Percentiles rank a stretch among this genome's conserved stretches.
phyloP scores from a whole-genome alignment of 2,113 vertebrate species.

The Neogale vison region DNA sequence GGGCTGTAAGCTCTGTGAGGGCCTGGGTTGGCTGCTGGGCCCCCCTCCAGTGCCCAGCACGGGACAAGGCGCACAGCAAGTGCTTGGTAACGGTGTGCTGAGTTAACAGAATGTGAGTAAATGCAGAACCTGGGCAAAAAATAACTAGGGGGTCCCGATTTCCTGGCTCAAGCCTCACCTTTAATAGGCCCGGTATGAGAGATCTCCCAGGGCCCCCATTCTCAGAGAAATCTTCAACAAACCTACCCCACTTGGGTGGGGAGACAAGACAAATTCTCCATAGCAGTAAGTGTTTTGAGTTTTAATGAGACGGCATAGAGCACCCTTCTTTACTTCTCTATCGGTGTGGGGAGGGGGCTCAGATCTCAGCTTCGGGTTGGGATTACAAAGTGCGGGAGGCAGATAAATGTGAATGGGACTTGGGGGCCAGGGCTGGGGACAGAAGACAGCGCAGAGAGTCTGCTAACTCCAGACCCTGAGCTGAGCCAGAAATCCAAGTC shows the following conservation, averaged over 20 bases:
- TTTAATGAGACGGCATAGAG: not conserved
- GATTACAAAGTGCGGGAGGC: not conserved
- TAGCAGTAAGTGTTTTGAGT: not conserved
- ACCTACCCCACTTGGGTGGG: accelerated
- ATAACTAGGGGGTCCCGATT: too few relatives aligned
- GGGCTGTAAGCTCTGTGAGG: not conserved
- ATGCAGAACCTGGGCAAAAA: not conserved
- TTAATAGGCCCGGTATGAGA: not conserved
- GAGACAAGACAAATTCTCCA: not conserved
- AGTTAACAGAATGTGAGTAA: not conserved
- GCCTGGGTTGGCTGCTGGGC: not conserved
- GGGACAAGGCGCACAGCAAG: not conserved
- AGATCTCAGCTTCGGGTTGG: not conserved
- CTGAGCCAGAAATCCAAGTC: not conserved
- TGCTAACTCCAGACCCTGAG: not conserved
- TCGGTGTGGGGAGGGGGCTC: not conserved
- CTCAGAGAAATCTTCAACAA: not conserved
- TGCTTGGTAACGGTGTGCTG: not conserved
- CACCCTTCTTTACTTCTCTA: not conserved
- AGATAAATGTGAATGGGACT: accelerated
- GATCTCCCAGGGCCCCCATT: not conserved
- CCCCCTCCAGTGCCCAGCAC: not conserved
- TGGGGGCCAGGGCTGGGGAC: not conserved
- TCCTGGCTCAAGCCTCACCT: not conserved
- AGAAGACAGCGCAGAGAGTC: not conserved